Conservation (phyloP, 2,113 vertebrate species). For the Misgurnus anguillicaudatus region DNA sequence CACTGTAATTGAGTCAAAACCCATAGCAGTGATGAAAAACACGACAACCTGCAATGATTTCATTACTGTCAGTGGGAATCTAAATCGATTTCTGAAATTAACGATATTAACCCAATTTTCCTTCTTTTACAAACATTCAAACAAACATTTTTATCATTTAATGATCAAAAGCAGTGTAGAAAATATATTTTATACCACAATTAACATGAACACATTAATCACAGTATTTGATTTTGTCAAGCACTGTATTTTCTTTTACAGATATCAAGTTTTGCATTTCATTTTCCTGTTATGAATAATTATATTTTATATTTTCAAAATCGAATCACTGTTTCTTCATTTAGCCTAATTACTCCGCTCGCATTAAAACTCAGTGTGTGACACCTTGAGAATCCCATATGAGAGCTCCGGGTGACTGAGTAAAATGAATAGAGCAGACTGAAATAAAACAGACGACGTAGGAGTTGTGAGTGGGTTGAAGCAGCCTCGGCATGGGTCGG, state of each 20-base stretch:
- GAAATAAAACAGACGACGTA: slow-evolving; percentile 38
- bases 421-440: slow-evolving; percentile 41
- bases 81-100: no score
- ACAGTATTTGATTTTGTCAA: not conserved
- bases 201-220: not conserved
- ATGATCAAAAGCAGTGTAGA: no score
- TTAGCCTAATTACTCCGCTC: slow-evolving; percentile 28
- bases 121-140: no score
- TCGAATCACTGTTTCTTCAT: not conserved
- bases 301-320: not conserved
- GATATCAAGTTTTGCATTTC: not conserved
- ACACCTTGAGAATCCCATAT: slow-evolving; percentile 4
- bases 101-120: no score
- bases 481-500: slow-evolving; percentile 19
- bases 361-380: slow-evolving; percentile 30
- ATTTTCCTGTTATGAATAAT: not conserved
- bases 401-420: slow-evolving; percentile 2
- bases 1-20: no score
- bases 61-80: no score
- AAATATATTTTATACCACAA: not conserved
- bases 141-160: not conserved
- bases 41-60: no score
- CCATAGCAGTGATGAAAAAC: no score
- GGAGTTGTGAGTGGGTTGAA: slow-evolving; percentile 42
- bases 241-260: not conserved